Evolutionary conservation across 2,797 vertebrate genomes (phyloP).

Genomic region (Cirrhinus mrigala): DNA sequence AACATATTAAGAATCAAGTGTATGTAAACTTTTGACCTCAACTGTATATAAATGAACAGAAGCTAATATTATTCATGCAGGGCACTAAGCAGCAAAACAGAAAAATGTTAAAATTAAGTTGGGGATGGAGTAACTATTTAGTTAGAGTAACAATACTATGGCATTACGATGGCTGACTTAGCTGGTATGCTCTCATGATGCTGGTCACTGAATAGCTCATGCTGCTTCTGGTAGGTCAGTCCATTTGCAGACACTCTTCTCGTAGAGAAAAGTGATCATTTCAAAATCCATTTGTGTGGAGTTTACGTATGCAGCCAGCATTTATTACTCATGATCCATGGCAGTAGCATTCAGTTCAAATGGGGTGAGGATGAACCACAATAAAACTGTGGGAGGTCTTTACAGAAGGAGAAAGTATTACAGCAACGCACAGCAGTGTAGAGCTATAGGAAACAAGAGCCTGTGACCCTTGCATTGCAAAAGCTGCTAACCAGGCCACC

Average conservation of each 20-base stretch:
- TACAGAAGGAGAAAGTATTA: conserved; percentile 29
- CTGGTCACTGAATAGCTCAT: neutral
- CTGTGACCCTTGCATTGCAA: conserved; percentile 54
- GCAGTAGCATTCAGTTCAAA: conserved; percentile 30
- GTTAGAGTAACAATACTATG: no score
- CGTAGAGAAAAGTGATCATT: neutral
- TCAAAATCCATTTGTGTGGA: neutral
- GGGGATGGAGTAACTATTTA: no score
- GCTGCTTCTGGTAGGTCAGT: neutral
- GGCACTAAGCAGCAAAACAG: no score
- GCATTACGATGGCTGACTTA: no score
- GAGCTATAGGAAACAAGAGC: conserved; percentile 47
- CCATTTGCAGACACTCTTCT: neutral
- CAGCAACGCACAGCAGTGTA: conserved; percentile 21
- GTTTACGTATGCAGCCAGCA: neutral
- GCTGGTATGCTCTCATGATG: neutral
- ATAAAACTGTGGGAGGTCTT: conserved; percentile 42
- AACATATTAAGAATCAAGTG: no score
- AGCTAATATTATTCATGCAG: no score
- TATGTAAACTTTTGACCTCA: no score
- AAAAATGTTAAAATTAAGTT: no score
- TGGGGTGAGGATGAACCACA: conserved; percentile 39
- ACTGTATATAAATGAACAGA: no score
- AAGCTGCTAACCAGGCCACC: conserved; percentile 43
- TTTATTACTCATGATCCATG: conserved; percentile 20